Evolutionary conservation across 2,797 vertebrate species (phyloP), one percentile per base, ranked within the genome.

Genomic region (Morus bassanus): DNA sequence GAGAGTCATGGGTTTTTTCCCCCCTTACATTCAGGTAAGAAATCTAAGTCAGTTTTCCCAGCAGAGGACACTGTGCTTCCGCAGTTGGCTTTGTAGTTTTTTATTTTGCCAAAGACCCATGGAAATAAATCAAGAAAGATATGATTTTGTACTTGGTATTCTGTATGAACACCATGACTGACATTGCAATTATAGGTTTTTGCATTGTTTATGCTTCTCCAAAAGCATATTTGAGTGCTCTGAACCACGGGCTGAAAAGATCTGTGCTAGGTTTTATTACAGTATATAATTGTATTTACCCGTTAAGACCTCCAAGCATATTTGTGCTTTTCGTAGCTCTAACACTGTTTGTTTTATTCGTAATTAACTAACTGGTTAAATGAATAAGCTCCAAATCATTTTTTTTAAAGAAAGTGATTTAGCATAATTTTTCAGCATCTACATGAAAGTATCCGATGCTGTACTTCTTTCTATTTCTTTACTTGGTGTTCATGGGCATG

Each of bases 171-270:
- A 89, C 94, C 80, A 31, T 98, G 98, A 98, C 97, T 98, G 98
- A 98, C 98, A 98, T 78, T 92, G 97, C 98, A 98, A 98, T 98
- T 98, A 98, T 63, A 97, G 97, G 95, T 95, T 97, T 98, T 97
- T 98, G 96, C 97, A 98, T 98, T 98, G 96, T 98, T 98, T 98
- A 97, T 97, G 95, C 96, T 94, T 97, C 95, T 97, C 93, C 77
- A 89, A 96, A 98, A 97, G 96, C 53, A 4, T 85, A 96, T 97
- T 94, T 74, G 91, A 96, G 95, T 95, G 96, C 94, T 97, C 69
- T 91, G 94, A 97, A 96, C 82, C 81, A 68, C 23, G 8, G 78
- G 59, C 96, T 97, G 95, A 93, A 92, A 97, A 95, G 96, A 89
- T 65, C 91, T 92, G 84, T 18, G 60, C 92, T 88, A 89, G 96